These are phyloP conservation scores for Drosophila testacea DNA, from an alignment of 2,888 invertebrate genomes.

Conservation along the genomic window DNA sequence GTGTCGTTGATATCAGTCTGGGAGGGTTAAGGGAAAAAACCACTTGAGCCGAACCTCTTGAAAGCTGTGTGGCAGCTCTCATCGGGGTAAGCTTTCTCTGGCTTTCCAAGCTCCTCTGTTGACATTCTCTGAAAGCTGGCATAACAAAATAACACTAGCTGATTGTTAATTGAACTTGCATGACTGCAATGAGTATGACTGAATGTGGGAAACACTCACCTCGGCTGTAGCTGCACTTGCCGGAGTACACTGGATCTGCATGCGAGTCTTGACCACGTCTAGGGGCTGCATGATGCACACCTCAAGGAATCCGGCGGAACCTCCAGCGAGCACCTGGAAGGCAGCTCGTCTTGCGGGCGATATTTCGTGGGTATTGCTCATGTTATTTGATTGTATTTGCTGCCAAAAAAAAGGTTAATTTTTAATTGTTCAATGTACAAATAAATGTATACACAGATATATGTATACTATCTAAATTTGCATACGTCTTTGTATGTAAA, in stretches of 20 bases:
- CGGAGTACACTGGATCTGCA: slow-evolving; percentile 89
- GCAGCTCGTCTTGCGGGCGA: slow-evolving; percentile 77
- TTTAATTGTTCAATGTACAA: background rate
- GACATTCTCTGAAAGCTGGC: slow-evolving; percentile 3
- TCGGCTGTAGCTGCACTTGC: slow-evolving; percentile 31
- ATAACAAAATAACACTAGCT: slow-evolving; percentile 17
- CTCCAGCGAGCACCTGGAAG: slow-evolving; percentile 88
- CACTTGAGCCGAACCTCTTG: slow-evolving; percentile 12
- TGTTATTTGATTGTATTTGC: background rate
- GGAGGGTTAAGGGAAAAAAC: slow-evolving; percentile 2
- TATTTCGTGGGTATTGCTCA: slow-evolving; percentile 48
- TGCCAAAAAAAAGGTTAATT: slow-evolving; percentile 3
- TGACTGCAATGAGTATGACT: too few species aligned
- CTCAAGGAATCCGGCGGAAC: slow-evolving; percentile 97
- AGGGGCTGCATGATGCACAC: slow-evolving; percentile 98
- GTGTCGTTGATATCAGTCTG: background rate
- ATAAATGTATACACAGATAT: background rate
- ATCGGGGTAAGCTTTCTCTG: background rate
- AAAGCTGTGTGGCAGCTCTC: slow-evolving; percentile 12
- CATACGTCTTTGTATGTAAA: background rate
- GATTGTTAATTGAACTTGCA: background rate
- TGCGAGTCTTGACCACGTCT: slow-evolving; percentile 96
- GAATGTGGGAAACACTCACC: slow-evolving; percentile 63
- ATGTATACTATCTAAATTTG: background rate
- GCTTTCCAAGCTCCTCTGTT: slow-evolving; percentile 7